Percentiles rank a stretch among this genome's conserved stretches.
Evolutionary conservation across 1,140 invertebrate species (phyloP).

Genomic region (Calycopis cecrops): DNA sequence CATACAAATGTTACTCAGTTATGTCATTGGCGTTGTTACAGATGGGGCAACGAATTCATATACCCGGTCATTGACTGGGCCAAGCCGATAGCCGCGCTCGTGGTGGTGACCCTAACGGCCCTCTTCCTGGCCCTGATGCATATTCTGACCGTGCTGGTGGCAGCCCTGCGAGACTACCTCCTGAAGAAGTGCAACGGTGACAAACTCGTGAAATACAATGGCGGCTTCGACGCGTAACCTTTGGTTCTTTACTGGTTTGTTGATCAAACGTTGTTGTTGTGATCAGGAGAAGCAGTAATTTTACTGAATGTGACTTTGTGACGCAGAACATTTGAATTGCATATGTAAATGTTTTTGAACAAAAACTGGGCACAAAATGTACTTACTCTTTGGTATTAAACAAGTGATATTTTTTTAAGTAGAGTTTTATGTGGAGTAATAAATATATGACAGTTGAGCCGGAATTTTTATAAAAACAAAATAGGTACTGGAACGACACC

Average conservation of each 20-base stretch:
- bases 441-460: too few relatives aligned
- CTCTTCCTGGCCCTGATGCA: slow-evolving; percentile 61
- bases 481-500: too few relatives aligned
- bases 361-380: too few relatives aligned
- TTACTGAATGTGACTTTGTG: background rate
- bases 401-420: too few relatives aligned
- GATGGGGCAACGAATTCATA: slow-evolving; percentile 73
- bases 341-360: too few relatives aligned
- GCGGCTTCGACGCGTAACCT: slow-evolving; percentile 38
- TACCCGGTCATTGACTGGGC: slow-evolving; percentile 85
- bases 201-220: slow-evolving; percentile 49
- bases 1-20: slow-evolving; percentile 18
- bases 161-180: slow-evolving; percentile 40
- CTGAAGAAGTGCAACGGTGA: slow-evolving; percentile 31
- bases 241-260: background rate
- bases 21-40: slow-evolving; percentile 31
- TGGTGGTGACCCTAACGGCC: slow-evolving; percentile 54
- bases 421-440: too few relatives aligned
- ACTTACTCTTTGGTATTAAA: too few relatives aligned
- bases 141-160: slow-evolving; percentile 44
- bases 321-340: too few relatives aligned
- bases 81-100: slow-evolving; percentile 48
- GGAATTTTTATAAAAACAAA: too few relatives aligned
- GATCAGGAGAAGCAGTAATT: background rate
- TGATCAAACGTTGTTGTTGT: background rate